phyloP scores from a whole-genome alignment of 1,140 invertebrate species.

The Lordiphosa collinella region DNA sequence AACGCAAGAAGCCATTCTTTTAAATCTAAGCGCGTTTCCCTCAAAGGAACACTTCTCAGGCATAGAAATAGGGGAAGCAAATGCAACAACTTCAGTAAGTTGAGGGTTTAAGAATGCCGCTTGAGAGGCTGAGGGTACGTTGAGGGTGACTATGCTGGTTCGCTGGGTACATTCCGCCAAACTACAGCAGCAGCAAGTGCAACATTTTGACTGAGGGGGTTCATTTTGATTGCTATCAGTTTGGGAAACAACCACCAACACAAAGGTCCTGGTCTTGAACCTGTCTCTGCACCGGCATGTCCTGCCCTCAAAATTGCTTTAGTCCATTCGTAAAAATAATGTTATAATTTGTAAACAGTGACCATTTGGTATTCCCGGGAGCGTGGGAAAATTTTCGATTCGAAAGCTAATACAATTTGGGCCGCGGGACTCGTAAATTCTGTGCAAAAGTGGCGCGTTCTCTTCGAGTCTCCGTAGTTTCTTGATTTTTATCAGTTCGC shows the following conservation, averaged over 20 bases:
- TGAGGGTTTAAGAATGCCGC: conserved; percentile 4
- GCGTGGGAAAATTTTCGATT: conserved; percentile 73
- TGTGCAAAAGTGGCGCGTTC: conserved; percentile 61
- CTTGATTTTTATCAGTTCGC: conserved; percentile 65
- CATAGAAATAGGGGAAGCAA: conserved; percentile 45
- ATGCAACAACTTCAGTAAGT: conserved; percentile 15
- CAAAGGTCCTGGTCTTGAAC: conserved; percentile 21
- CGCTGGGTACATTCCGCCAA: conserved; percentile 26
- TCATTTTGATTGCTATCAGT: conserved; percentile 53
- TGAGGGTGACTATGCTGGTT: conserved; percentile 11
- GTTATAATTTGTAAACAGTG: conserved; percentile 31
- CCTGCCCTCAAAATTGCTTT: conserved; percentile 27
- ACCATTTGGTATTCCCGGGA: conserved; percentile 3
- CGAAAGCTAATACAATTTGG: conserved; percentile 60
- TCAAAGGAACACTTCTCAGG: conserved; percentile 48
- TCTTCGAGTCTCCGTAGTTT: conserved; percentile 11
- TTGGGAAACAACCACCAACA: conserved; percentile 51
- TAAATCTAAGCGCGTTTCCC: conserved; percentile 3
- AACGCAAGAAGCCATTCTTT: neutral
- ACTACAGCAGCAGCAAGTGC: conserved; percentile 42
- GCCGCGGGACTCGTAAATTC: conserved; percentile 62
- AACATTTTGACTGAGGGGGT: conserved; percentile 21
- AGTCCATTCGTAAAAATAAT: conserved; percentile 10
- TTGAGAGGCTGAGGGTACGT: conserved; percentile 7
- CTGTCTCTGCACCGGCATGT: conserved; percentile 38